Percentiles rank a stretch among this genome's conserved stretches.
Evolutionary conservation across 2,797 vertebrate species (phyloP).

Genomic region (Dermochelys coriacea): DNA sequence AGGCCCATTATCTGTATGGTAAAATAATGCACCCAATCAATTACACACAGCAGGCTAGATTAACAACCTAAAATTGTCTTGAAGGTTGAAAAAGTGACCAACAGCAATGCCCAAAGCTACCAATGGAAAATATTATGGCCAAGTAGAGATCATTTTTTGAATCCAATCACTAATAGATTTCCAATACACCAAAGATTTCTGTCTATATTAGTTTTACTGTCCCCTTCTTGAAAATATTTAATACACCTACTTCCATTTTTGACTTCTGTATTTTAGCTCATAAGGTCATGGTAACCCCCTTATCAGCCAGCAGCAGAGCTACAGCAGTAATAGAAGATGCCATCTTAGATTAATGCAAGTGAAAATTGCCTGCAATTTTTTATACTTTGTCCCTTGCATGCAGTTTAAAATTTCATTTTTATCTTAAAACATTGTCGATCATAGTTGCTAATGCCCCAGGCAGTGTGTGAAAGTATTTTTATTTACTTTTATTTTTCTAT

Average conservation of each 20-base stretch:
- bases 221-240: background rate
- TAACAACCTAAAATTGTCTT: background rate
- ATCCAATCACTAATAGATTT: background rate
- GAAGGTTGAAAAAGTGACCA: background rate
- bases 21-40: background rate
- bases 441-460: slow-evolving; percentile 35
- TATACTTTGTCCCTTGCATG: slow-evolving; percentile 49
- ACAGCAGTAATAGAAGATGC: slow-evolving; percentile 71
- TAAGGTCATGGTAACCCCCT: slow-evolving; percentile 61
- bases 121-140: background rate
- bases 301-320: slow-evolving; percentile 69
- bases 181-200: slow-evolving; percentile 17
- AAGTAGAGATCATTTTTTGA: background rate
- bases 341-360: slow-evolving; percentile 78
- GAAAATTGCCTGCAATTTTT: slow-evolving; percentile 65
- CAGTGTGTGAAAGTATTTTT: slow-evolving; percentile 61
- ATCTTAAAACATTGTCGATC: slow-evolving; percentile 55
- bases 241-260: slow-evolving; percentile 18
- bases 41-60: background rate
- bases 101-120: background rate
- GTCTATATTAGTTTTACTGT: background rate
- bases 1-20: background rate
- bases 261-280: slow-evolving; percentile 47
- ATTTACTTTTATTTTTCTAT: slow-evolving; percentile 55
- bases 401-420: slow-evolving; percentile 60